Percentiles rank a stretch among this genome's conserved stretches.
Evolutionary conservation across 1,140 invertebrate species (phyloP).

Genomic region (Drosophila ercepeae): DNA sequence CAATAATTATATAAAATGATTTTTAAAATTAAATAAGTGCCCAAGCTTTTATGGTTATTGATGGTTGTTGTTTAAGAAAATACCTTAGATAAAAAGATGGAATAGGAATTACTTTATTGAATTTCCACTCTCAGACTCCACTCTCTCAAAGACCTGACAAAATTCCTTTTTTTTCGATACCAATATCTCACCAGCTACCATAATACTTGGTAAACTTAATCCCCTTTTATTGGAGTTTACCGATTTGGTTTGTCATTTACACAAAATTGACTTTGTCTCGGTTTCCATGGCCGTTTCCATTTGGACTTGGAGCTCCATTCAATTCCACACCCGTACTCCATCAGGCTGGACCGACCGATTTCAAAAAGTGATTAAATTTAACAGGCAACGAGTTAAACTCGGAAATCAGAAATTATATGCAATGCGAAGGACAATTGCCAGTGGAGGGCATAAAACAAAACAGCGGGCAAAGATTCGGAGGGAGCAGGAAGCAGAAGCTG

Average conservation of each 20-base stretch:
- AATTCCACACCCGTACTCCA: background rate
- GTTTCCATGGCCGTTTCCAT: background rate
- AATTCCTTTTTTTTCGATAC: background rate
- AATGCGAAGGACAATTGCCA: conserved; percentile 50
- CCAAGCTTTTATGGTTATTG: background rate
- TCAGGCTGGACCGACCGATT: conserved; percentile 29
- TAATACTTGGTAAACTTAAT: conserved; percentile 5
- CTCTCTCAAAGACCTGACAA: no score
- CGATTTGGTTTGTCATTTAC: conserved; percentile 14
- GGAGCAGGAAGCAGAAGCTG: background rate
- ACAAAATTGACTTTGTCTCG: conserved; percentile 17
- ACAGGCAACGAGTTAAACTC: conserved; percentile 61
- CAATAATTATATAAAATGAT: conserved; percentile 21
- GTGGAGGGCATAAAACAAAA: conserved; percentile 61
- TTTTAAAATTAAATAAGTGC: conserved; percentile 12
- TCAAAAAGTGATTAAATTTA: conserved; percentile 71
- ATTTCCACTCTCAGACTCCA: no score
- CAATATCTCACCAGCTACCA: conserved; percentile 5
- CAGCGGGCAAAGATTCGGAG: conserved; percentile 38
- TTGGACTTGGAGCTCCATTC: background rate
- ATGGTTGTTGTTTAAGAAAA: background rate
- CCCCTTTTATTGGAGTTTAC: conserved; percentile 14
- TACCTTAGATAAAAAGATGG: no score
- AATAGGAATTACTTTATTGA: no score
- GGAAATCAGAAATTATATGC: conserved; percentile 73